These are phyloP conservation scores for Phyllotis vaccarum DNA, from an alignment of 2,797 vertebrate species.

Conservation along the genomic window DNA sequence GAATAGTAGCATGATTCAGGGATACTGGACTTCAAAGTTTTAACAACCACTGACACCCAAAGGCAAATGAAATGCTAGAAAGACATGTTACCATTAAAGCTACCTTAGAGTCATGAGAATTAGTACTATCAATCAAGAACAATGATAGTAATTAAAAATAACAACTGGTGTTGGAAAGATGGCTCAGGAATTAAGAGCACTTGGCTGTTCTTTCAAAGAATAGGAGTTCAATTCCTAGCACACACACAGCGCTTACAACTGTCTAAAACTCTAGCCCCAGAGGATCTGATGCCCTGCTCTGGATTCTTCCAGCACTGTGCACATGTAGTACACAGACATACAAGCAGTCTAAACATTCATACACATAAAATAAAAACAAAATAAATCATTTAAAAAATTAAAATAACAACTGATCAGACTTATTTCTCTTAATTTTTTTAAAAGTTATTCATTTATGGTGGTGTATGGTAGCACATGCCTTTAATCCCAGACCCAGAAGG, in stretches of 20 bases:
- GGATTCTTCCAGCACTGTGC: not conserved
- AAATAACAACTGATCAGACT: not conserved
- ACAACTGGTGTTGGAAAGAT: not conserved
- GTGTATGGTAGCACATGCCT: not conserved
- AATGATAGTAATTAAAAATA: not conserved
- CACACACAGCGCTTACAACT: not conserved
- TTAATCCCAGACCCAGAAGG: not conserved
- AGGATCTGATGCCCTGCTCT: not conserved
- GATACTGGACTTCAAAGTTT: conserved; percentile 49
- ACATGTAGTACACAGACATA: not conserved
- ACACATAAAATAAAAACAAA: not conserved
- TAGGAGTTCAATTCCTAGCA: not conserved
- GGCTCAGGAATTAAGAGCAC: not conserved
- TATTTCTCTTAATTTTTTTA: not conserved
- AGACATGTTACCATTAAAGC: conserved; percentile 24
- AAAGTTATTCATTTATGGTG: not conserved
- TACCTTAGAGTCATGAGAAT: not conserved
- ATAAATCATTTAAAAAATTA: not conserved
- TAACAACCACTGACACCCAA: conserved; percentile 41
- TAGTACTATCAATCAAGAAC: not conserved
- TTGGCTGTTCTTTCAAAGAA: not conserved
- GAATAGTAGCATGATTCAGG: conserved; percentile 25
- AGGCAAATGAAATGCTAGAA: conserved; percentile 29
- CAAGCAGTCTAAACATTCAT: not conserved
- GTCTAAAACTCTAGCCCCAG: not conserved